These are phyloP conservation scores for Paragorgia papillata DNA, from an alignment of 92 coral and sea anemone species.

Conservation along the genomic window DNA sequence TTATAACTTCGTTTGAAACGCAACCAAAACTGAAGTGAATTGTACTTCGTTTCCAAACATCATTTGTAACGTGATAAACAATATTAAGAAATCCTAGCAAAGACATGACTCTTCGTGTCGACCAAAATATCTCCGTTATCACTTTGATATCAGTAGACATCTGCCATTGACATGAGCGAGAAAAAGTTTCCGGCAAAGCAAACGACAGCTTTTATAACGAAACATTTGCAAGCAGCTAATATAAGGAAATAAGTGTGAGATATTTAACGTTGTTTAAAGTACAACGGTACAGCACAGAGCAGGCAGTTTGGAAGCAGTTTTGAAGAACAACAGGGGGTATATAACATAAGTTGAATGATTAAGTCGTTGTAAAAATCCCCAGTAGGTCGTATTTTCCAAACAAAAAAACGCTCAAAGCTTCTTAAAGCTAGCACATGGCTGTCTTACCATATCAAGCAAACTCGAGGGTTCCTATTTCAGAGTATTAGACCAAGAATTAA, in stretches of 20 bases:
- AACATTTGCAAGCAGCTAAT: not conserved
- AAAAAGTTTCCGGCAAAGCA: slow-evolving; percentile 16
- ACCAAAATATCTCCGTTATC: slow-evolving; percentile 14
- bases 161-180: slow-evolving; percentile 23
- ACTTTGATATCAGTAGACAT: slow-evolving; percentile 31
- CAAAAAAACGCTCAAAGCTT: not conserved
- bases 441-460: not conserved
- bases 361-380: slow-evolving; percentile 37
- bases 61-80: too few species aligned
- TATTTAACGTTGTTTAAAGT: not conserved
- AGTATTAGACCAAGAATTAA: not conserved
- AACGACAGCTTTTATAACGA: not conserved
- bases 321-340: slow-evolving; percentile 25
- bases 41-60: too few species aligned
- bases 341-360: slow-evolving; percentile 3
- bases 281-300: not conserved
- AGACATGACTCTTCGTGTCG: not conserved
- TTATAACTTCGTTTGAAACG: too few species aligned
- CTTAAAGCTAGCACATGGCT: not conserved
- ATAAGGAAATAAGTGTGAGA: not conserved
- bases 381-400: slow-evolving; percentile 28
- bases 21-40: too few species aligned
- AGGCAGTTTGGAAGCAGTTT: not conserved
- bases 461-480: not conserved
- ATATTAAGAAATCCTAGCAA: too few species aligned